Evolutionary conservation across 2,797 vertebrate species (phyloP), one percentile per base, ranked within the genome.

Genomic region (Spheniscus humboldti): DNA sequence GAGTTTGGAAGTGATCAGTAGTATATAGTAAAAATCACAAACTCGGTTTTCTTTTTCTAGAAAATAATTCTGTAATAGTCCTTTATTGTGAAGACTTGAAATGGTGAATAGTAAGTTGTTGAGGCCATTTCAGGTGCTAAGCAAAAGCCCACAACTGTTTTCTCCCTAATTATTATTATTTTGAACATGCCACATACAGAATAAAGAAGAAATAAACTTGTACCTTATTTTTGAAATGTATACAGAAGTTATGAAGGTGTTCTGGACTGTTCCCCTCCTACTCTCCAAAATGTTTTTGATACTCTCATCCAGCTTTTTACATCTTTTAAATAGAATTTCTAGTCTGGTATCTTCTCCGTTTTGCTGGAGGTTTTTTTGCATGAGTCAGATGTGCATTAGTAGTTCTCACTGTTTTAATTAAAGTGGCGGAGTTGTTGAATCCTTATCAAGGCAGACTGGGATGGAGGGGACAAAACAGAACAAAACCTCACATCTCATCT

Each of bases 301-400:
- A 71, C 16, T 92, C 67, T 92, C 43, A 85, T 91, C 86, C 71
- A 96, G 67, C 60, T 96, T 89, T 92, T 91, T 84, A 55, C 37
- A 59, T 93, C 43, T 94, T 93, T 41, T 2, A 89, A 92, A 81
- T 75, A 91, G 83, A 82, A 87, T 92, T 91, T 76, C 35, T 87
- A 76, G 94, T 92, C 77, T 92, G 71, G 28, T 95, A 48, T 93
- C 67, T 82, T 75, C 50, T 81, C 56, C 79, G 71, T 95, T 96
- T 89, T 92, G 59, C 79, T 95, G 69, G 63, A 88, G 69, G 4
- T 35, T 75, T 87, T 85, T 66, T 50, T 62, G 35, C 12, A 11
- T 92, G 95, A 96, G 74, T 96, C 95, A 97, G 90, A 87, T 85
- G 77, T 91, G 81, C 86, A 73, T 91, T 94, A 87, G 74, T 90